These are phyloP conservation scores for Bombyx mori DNA, from an alignment of 1,140 invertebrate genomes.

Conservation along the genomic window DNA sequence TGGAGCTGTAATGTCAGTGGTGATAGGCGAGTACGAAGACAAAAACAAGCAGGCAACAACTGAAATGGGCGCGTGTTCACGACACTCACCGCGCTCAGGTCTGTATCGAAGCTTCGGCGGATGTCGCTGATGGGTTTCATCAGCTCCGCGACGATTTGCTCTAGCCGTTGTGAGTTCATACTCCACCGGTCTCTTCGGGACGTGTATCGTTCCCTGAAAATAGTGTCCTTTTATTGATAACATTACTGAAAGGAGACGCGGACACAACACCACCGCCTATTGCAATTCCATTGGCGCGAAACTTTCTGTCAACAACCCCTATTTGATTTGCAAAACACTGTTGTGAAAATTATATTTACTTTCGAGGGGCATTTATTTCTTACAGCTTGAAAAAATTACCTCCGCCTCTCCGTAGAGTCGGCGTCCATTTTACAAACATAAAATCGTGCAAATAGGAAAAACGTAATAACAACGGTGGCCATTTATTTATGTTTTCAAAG, in stretches of 20 bases:
- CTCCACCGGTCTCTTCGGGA: constrained; percentile 57
- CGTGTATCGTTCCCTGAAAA: constrained; percentile 44
- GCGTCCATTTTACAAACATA: constrained; percentile 67
- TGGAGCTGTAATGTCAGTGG: too few relatives aligned
- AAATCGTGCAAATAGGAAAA: constrained; percentile 53
- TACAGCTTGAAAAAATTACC: constrained; percentile 26
- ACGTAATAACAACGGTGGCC: constrained; percentile 65
- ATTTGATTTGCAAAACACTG: constrained; percentile 39
- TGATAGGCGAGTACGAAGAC: too few relatives aligned
- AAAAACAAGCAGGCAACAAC: neutral
- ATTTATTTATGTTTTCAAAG: constrained; percentile 65
- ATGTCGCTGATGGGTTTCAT: constrained; percentile 61
- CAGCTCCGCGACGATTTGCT: constrained; percentile 64
- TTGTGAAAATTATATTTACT: constrained; percentile 16
- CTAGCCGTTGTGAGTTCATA: constrained; percentile 61
- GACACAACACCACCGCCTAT: constrained; percentile 25
- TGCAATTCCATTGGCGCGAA: constrained; percentile 54
- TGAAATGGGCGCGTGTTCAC: neutral
- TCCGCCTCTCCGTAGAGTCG: constrained; percentile 34
- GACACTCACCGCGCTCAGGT: constrained; percentile 56
- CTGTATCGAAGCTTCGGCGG: constrained; percentile 61
- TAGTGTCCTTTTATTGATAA: constrained; percentile 48
- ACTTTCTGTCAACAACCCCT: constrained; percentile 47
- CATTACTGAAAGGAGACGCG: constrained; percentile 48
- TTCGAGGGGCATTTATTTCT: neutral